Percentiles rank a stretch among this genome's conserved stretches.
Evolutionary conservation across 23 tunicate species (phyloP).

Genomic region (Styela plicata): DNA sequence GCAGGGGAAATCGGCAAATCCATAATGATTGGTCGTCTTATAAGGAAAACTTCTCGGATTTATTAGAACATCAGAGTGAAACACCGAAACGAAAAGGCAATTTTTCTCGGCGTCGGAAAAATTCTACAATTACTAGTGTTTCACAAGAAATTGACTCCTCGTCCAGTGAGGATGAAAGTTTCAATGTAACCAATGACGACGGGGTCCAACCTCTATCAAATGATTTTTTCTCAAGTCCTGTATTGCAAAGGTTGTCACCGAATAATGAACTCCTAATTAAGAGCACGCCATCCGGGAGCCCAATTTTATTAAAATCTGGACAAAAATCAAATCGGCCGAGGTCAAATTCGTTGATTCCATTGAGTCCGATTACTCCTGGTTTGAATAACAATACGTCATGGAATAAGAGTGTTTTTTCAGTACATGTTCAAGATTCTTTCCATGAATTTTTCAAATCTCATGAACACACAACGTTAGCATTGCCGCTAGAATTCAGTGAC

Average conservation of each 20-base stretch:
- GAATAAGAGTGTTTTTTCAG: slow-evolving; percentile 4
- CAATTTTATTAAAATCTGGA: background rate
- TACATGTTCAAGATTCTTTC: background rate
- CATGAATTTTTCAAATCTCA: background rate
- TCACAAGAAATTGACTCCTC: background rate
- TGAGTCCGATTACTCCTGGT: slow-evolving; percentile 25
- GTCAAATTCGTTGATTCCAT: background rate
- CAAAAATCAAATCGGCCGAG: background rate
- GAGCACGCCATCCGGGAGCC: slow-evolving; percentile 13
- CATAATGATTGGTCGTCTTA: background rate
- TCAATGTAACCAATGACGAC: background rate
- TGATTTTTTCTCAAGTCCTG: background rate
- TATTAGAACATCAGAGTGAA: background rate
- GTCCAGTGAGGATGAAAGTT: background rate
- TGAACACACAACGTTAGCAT: slow-evolving; percentile 17
- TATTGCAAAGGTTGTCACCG: background rate
- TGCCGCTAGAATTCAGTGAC: slow-evolving; percentile 10
- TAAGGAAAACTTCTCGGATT: background rate
- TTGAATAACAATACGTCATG: background rate
- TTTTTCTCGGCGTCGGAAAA: background rate
- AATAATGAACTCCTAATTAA: background rate
- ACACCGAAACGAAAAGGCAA: background rate
- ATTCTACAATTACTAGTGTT: background rate
- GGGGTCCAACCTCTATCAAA: background rate
- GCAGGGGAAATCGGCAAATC: background rate